These are phyloP conservation scores for Toxonevra muliebris DNA, from an alignment of 2,888 invertebrate species.

Conservation along the genomic window DNA sequence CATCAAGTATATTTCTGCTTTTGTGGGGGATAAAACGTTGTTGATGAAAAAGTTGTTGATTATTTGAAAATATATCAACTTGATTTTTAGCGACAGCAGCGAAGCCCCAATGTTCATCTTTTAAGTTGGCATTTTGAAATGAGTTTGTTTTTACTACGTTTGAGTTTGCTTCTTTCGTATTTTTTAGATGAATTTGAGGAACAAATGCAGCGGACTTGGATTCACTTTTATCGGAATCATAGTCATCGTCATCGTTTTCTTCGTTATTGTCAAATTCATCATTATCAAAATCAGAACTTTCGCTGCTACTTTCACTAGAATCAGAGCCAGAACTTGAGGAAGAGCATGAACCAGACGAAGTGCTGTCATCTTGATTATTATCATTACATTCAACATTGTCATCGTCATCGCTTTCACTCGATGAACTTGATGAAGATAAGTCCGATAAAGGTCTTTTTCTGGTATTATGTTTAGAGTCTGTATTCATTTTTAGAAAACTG, in stretches of 20 bases:
- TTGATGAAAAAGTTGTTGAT: constrained; percentile 29
- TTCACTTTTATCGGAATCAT: constrained; percentile 56
- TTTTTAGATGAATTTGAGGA: constrained; percentile 50
- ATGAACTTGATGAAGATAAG: constrained; percentile 60
- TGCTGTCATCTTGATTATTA: constrained; percentile 57
- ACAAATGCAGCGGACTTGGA: constrained; percentile 52
- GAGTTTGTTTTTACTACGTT: constrained; percentile 17
- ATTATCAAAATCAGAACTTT: constrained; percentile 60
- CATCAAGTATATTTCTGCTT: constrained; percentile 17
- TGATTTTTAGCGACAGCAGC: constrained; percentile 71
- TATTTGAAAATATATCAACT: constrained; percentile 61
- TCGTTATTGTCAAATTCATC: constrained; percentile 55
- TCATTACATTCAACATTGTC: constrained; percentile 58
- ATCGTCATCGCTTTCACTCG: constrained; percentile 62
- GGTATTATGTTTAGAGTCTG: constrained; percentile 20
- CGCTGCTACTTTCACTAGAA: constrained; percentile 61
- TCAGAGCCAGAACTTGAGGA: constrained; percentile 62
- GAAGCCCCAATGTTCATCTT: constrained; percentile 68
- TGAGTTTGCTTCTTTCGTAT: constrained; percentile 21
- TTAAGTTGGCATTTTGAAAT: constrained; percentile 39
- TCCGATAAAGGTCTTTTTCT: constrained; percentile 55
- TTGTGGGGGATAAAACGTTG: constrained; percentile 18
- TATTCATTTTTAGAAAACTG: constrained; percentile 20
- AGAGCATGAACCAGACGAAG: constrained; percentile 59
- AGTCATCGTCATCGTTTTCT: constrained; percentile 58